Conservation (phyloP, 2,888 invertebrate species). For the Marronus borbonicus region DNA sequence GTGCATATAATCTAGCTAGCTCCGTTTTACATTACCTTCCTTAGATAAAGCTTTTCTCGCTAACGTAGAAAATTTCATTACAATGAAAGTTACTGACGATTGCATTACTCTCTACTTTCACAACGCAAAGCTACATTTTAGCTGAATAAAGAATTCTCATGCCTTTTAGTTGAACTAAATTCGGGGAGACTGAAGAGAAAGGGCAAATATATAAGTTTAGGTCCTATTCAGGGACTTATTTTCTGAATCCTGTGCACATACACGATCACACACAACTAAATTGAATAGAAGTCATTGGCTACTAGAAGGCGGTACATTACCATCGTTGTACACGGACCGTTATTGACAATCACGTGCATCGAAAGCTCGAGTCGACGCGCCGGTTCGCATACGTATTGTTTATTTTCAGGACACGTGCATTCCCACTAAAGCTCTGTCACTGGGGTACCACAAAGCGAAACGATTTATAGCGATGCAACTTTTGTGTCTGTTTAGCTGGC, state of each 20-base stretch:
- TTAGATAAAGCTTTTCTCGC: no score
- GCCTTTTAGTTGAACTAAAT: constrained; percentile 18
- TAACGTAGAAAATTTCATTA: no score
- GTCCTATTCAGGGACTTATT: constrained; percentile 9
- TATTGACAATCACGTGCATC: constrained; percentile 37
- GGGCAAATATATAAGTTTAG: constrained; percentile 19
- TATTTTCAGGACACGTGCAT: constrained; percentile 55
- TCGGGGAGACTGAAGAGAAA: constrained; percentile 14
- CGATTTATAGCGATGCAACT: constrained; percentile 26
- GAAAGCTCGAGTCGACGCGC: constrained; percentile 15
- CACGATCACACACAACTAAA: constrained; percentile 38
- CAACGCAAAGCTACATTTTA: not conserved
- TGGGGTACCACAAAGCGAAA: constrained; percentile 53
- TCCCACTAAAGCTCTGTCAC: constrained; percentile 55
- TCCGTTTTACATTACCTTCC: no score
- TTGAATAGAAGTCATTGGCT: constrained; percentile 46
- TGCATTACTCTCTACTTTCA: not conserved
- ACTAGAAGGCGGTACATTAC: constrained; percentile 43
- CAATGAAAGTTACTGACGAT: no score
- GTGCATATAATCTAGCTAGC: no score
- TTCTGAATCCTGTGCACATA: constrained; percentile 34
- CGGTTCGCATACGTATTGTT: constrained; percentile 52
- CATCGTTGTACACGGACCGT: constrained; percentile 29
- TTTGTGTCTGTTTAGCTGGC: not conserved
- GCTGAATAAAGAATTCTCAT: constrained; percentile 5